Evolutionary conservation across 2,888 invertebrate genomes (phyloP).

Genomic region (Hemicrepidius hirtus): DNA sequence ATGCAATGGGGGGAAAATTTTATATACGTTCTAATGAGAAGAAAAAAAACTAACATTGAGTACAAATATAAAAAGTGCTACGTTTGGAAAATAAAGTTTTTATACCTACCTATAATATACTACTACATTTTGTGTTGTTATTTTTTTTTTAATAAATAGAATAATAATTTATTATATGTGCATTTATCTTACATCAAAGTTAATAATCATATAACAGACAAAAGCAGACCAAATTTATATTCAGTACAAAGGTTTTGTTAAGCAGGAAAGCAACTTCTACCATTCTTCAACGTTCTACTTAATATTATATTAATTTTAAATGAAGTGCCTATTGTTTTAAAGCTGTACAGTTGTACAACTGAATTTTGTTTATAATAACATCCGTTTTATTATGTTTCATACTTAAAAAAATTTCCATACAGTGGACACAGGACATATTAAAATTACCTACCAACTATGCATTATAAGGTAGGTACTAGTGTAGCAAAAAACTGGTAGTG

Average conservation of each 20-base stretch:
- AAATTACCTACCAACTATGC: constrained; percentile 2
- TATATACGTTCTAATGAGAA: neutral
- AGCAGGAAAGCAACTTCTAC: too few relatives aligned
- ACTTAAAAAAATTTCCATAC: constrained; percentile 24
- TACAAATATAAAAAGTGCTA: too few relatives aligned
- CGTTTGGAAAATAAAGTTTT: too few relatives aligned
- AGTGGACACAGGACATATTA: constrained; percentile 8
- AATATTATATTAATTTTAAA: constrained; percentile 3
- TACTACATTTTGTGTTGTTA: too few relatives aligned
- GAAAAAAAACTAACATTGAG: neutral
- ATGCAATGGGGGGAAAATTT: constrained; percentile 36
- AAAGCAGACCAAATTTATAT: too few relatives aligned
- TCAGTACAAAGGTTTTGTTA: too few relatives aligned
- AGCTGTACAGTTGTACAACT: neutral
- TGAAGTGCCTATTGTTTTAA: constrained; percentile 11
- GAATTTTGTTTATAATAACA: constrained; percentile 3
- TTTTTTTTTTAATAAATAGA: too few relatives aligned
- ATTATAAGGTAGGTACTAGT: constrained; percentile 7
- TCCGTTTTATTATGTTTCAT: neutral
- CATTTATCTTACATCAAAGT: too few relatives aligned
- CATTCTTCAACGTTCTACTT: too few relatives aligned
- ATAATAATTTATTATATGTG: too few relatives aligned
- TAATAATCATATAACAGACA: too few relatives aligned
- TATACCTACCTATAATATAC: too few relatives aligned
- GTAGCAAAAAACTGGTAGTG: neutral